Evolutionary conservation across 2,797 vertebrate species (phyloP).

Genomic region (Valencia hispanica): DNA sequence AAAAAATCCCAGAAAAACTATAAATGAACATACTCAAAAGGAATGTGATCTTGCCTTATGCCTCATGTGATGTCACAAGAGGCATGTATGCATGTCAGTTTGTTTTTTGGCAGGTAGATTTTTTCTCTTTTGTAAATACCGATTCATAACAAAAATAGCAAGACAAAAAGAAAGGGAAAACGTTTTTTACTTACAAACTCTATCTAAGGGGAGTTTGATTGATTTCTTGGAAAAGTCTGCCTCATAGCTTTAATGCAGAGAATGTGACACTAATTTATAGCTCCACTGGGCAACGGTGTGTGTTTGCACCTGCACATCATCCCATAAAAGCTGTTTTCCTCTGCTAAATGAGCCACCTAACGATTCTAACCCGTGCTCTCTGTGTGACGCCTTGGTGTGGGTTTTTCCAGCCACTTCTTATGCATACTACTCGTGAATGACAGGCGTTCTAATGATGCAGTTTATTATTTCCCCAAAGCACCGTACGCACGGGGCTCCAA

Average conservation of each 20-base stretch:
- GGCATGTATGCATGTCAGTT: rapidly evolving
- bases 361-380: conserved; percentile 62
- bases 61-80: not conserved
- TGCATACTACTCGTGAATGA: conserved; percentile 74
- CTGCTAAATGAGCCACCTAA: conserved; percentile 61
- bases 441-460: conserved; percentile 81
- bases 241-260: not conserved
- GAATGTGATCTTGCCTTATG: not conserved
- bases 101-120: not conserved
- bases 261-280: conserved; percentile 41
- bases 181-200: not conserved
- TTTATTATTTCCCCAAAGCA: conserved; percentile 80
- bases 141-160: not conserved
- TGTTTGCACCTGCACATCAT: conserved; percentile 48
- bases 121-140: not conserved
- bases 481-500: conserved; percentile 72
- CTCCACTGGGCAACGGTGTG: conserved; percentile 27
- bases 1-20: not conserved
- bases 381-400: conserved; percentile 40
- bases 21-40: not conserved
- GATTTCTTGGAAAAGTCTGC: not conserved
- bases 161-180: not conserved
- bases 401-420: conserved; percentile 59
- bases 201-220: conserved; percentile 1
- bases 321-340: conserved; percentile 48